Evolutionary conservation across 37 sponge, comb jelly and placozoan genomes (phyloP).

Genomic region (Halichondria panicea): DNA sequence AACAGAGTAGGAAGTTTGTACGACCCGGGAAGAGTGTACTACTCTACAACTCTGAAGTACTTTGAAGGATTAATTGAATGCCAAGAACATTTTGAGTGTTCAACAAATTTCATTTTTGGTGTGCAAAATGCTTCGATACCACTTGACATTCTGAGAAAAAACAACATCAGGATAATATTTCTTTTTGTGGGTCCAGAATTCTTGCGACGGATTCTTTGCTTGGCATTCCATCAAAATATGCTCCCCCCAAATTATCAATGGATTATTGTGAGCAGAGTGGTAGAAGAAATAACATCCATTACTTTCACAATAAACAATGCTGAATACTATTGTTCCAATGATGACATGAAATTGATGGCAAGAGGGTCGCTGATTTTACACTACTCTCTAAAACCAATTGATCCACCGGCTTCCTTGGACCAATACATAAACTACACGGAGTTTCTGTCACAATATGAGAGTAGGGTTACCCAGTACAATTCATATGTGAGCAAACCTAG

Average conservation of each 20-base stretch:
- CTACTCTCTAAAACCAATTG: neutral
- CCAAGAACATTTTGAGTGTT: too few species aligned
- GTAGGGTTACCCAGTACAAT: constrained; percentile 1
- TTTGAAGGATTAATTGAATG: neutral
- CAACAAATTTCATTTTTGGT: neutral
- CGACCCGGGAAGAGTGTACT: neutral
- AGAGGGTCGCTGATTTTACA: constrained; percentile 1
- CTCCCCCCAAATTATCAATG: constrained; percentile 6
- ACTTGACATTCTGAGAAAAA: neutral
- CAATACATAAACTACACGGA: constrained; percentile 12
- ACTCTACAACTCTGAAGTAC: neutral
- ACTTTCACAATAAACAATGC: neutral
- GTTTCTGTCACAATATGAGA: constrained; percentile 4
- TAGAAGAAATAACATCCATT: neutral
- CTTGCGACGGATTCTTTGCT: neutral
- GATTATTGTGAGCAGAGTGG: neutral
- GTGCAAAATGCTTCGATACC: neutral
- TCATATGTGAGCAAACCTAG: too few species aligned
- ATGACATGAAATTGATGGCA: neutral
- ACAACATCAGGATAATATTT: neutral
- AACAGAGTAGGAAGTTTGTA: neutral
- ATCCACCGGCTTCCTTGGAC: neutral
- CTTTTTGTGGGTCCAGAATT: neutral
- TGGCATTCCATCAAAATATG: neutral
- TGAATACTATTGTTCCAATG: too few species aligned